Evolutionary conservation across 2,888 invertebrate genomes (phyloP), one percentile per base, ranked within the genome.

Genomic region (Venusia cambrica): DNA sequence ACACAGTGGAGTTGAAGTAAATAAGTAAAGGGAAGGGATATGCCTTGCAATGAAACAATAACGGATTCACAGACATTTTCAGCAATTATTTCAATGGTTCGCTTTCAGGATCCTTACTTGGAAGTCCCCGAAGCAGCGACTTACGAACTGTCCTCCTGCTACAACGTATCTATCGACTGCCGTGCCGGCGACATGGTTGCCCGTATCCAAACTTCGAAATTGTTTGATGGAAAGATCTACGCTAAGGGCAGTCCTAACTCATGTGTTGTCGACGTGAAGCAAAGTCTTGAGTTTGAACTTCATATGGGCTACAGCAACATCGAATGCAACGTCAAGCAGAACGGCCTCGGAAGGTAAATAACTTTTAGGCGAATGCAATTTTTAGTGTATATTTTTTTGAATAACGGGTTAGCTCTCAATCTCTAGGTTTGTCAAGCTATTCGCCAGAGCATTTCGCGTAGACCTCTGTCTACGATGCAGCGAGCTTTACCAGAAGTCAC

Each of bases 221-320:
- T 97, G 38, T 97, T 97, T 87, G 95, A 95, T 72, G 97, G 97
- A 50, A 97, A 97, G 84, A 94, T 97, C 51, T 97, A 97, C 83
- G 97, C 96, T 42, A 97, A 97, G 76, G 96, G 96, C 43, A 95
- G 96, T 53, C 97, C 97, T 30, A 96, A 96, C 77, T 95, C 96
- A 11, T 97, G 97, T 74, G 94, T 97, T 18, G 92, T 94, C 49
- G 96, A 97, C 71, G 94, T 97, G 32, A 92, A 94, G 62, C 94
- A 93, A 62, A 93, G 95, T 45, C 85, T 97, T 42, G 96, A 97
- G 77, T 97, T 97, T 71, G 96, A 97, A 74, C 88, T 97, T 52
- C 93, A 92, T 56, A 96, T 97, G 95, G 93, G 93, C 29, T 97
- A 96, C 84, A 95, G 94, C 72, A 95, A 97, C 72, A 89, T 97